Evolutionary conservation across 2,113 vertebrate species (phyloP).

Genomic region (Elgaria multicarinata): DNA sequence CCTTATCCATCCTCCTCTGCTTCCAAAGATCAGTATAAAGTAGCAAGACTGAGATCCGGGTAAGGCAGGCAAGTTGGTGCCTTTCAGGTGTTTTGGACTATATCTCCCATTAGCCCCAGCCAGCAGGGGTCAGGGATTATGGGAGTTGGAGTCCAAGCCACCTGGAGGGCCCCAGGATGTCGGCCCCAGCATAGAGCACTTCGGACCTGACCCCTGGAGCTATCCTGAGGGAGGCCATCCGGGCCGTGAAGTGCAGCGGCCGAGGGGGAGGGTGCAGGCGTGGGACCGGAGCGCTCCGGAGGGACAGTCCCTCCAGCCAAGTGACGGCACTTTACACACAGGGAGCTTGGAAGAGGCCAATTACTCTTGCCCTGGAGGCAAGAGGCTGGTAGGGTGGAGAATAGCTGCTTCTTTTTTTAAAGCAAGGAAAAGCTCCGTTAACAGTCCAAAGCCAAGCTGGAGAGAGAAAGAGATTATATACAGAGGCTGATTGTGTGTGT

Average conservation of each 20-base stretch:
- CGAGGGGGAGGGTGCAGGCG: not conserved
- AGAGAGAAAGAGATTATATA: not conserved
- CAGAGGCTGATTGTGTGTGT: no score
- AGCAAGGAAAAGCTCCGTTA: not conserved
- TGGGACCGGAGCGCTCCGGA: not conserved
- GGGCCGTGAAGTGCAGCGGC: not conserved
- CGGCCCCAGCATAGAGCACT: not conserved
- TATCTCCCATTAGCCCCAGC: not conserved
- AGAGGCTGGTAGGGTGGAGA: not conserved
- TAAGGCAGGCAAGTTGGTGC: no score
- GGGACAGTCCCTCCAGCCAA: not conserved
- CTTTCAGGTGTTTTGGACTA: not conserved
- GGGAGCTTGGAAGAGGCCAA: not conserved
- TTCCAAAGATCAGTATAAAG: not conserved
- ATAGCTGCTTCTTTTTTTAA: not conserved
- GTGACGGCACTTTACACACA: not conserved
- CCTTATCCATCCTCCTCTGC: not conserved
- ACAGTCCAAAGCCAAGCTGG: slow-evolving; percentile 42
- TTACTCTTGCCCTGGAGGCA: not conserved
- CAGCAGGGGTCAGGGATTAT: not conserved
- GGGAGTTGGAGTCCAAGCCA: not conserved
- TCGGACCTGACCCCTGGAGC: not conserved
- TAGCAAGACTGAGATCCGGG: not conserved
- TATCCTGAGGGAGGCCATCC: not conserved
- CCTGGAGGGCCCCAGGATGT: not conserved